Conservation (phyloP, 1,140 invertebrate species). For the Gyrodactylus salaris region DNA sequence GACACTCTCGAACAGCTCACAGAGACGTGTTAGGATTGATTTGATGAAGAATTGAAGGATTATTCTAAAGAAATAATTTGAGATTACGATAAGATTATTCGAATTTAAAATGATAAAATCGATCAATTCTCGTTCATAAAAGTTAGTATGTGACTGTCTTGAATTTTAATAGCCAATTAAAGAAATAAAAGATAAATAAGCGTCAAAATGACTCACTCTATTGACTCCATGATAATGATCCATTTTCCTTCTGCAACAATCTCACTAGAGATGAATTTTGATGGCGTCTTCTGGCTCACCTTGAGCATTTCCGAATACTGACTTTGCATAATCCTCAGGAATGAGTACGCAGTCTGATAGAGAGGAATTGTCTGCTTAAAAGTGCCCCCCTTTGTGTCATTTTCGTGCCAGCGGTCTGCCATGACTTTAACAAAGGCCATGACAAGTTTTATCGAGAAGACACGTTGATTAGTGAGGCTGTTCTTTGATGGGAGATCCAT, state of each 20-base stretch:
- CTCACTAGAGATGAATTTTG: not conserved
- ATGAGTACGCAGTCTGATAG: not conserved
- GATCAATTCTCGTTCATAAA: too few species aligned
- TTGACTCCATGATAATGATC: not conserved
- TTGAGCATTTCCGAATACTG: not conserved
- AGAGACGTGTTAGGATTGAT: not conserved
- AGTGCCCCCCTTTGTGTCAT: too few species aligned
- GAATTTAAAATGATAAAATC: too few species aligned
- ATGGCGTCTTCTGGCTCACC: not conserved
- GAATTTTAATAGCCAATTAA: too few species aligned
- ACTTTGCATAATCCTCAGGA: not conserved
- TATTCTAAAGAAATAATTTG: not conserved
- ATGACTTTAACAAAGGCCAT: not conserved
- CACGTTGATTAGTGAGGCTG: not conserved
- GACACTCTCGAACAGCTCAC: not conserved
- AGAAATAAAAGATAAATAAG: too few species aligned
- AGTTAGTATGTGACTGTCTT: too few species aligned
- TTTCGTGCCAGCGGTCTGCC: too few species aligned
- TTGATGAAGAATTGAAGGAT: not conserved
- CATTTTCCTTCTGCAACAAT: not conserved
- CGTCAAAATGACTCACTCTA: too few species aligned
- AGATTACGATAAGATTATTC: too few species aligned
- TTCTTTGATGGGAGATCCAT: not conserved
- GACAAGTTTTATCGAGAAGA: not conserved
- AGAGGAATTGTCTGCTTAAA: not conserved